phyloP scores from a whole-genome alignment of 1,140 invertebrate species.

The Alviniconcha marisindica region DNA sequence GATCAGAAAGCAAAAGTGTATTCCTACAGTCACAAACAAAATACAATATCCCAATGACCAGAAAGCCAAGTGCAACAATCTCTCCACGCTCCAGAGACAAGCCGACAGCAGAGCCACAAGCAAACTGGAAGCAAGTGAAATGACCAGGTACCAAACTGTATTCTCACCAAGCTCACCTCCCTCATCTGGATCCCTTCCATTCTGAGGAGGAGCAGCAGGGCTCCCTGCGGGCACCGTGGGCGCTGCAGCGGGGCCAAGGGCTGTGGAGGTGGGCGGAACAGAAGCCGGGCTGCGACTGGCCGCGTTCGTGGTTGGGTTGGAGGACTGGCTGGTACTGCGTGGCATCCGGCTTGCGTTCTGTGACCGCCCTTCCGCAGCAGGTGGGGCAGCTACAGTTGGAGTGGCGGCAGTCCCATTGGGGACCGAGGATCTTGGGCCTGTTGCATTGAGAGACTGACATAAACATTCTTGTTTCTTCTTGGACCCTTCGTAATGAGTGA shows the following conservation, averaged over 20 bases:
- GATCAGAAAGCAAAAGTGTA: no score
- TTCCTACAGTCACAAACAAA: no score
- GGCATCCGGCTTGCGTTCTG: neutral
- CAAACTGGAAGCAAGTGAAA: no score
- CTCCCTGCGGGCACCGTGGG: neutral
- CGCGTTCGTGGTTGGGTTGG: neutral
- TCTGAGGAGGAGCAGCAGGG: no score
- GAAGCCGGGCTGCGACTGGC: neutral
- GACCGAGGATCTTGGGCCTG: slow-evolving; percentile 2
- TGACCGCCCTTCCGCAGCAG: neutral
- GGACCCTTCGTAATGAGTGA: neutral
- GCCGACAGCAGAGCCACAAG: no score
- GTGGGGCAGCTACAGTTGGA: neutral
- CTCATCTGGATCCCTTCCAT: no score
- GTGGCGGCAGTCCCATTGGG: neutral
- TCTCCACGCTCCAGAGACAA: no score
- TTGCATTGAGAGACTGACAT: neutral
- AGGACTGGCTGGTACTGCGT: neutral
- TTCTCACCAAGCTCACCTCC: no score
- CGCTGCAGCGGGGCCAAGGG: neutral
- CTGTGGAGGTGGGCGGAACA: neutral
- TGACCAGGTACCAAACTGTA: no score
- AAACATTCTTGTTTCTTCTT: neutral
- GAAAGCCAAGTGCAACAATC: no score
- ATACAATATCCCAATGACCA: no score